phyloP scores from a whole-genome alignment of 2,888 invertebrate species.

The Globia sparganii region DNA sequence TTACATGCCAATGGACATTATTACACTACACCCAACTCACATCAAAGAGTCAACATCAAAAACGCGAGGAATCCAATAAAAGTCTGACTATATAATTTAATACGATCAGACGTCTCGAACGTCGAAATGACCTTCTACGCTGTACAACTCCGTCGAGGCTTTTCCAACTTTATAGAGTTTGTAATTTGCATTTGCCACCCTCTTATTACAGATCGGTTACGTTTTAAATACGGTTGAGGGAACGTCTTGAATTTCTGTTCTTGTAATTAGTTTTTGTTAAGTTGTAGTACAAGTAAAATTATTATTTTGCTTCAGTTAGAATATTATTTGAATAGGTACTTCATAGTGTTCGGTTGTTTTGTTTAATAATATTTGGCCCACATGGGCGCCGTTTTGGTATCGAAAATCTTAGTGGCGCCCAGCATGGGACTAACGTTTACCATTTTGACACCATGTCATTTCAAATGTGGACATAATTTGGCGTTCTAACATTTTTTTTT shows the following conservation, averaged over 20 bases:
- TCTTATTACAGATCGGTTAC: conserved; percentile 55
- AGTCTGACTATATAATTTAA: conserved; percentile 62
- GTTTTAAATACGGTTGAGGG: conserved; percentile 39
- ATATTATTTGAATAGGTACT: not conserved
- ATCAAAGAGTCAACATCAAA: conserved; percentile 59
- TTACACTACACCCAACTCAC: conserved; percentile 53
- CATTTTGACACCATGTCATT: no score
- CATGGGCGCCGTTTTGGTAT: conserved; percentile 20
- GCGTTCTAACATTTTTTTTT: not conserved
- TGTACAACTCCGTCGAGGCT: conserved; percentile 49
- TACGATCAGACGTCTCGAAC: conserved; percentile 56
- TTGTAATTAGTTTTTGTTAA: conserved; percentile 26
- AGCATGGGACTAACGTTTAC: not conserved
- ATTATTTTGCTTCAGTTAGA: not conserved
- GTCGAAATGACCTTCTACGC: conserved; percentile 49
- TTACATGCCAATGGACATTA: conserved; percentile 52
- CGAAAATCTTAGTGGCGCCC: conserved; percentile 31
- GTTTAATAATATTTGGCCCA: not conserved
- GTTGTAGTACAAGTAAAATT: not conserved
- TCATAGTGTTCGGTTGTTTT: not conserved
- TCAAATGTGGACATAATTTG: not conserved
- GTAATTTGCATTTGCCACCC: conserved; percentile 62
- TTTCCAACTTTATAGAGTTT: conserved; percentile 51
- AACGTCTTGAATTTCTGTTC: conserved; percentile 25
- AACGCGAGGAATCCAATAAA: conserved; percentile 60